Evolutionary conservation across 2,888 invertebrate genomes (phyloP), one percentile per base, ranked within the genome.

Genomic region (Ormyrus thymus): DNA sequence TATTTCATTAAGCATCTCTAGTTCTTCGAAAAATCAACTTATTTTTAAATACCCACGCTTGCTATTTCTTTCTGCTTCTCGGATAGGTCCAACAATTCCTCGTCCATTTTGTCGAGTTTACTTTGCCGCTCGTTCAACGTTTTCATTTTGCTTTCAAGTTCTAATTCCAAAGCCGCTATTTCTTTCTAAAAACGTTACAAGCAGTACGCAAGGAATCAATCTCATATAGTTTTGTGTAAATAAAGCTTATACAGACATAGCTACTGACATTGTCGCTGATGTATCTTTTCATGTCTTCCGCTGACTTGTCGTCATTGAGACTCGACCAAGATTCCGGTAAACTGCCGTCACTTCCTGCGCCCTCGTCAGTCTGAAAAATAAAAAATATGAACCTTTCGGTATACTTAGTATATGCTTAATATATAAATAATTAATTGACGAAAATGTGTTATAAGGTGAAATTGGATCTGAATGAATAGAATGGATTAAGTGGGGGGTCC

Each of bases 261-360:
- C 29, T 29, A 91, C 94, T 93, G 88, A 95, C 95, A 89, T 95
- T 95, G 90, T 94, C 92, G 84, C 93, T 93, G 50, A 95, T 93
- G 53, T 94, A 92, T 73, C 95, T 94, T 85, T 93, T 92, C 84
- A 95, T 93, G 81, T 91, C 92, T 83, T 92, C 91, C 1, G 93
- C 92, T 4, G 94, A 93, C 86, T 92, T 92, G 45, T 93, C 92
- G 84, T 94, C 94, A 84, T 86, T 89, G 48, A 88, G 76, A 81
- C 87, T 90, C 46, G 88, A 88, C 89, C 89, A 89, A 13, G 89
- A 89, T 76, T 89, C 89, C 59, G 87, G 86, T 62, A 88, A 82
- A 78, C 90, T 90, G 59, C 84, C 85, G 62, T 89, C 88, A 64
- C 89, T 89, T 15, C 85, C 86, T 3, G 84, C 84, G 6, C 86